Base-by-base conservation (phyloP, 2,888 invertebrate genomes). In the Catocala sponsa region DNA sequence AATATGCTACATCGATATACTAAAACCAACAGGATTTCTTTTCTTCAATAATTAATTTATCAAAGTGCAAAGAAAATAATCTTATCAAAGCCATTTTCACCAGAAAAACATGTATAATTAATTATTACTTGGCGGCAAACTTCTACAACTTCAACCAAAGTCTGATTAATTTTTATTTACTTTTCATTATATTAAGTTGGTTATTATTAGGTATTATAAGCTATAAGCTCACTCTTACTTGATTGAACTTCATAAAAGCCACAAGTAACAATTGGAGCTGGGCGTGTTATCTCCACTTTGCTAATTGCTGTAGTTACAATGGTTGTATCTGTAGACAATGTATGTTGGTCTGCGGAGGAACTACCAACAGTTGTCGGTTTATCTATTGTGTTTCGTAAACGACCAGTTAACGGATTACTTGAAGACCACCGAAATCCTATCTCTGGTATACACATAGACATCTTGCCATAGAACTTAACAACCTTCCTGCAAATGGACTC, bases 331-430 rank as follows among this genome's bases (percentile, higher is more conserved):
- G 60, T 63, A 60, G 47, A 65, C 50, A 67, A 56, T 32, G 44
- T 57, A 51, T 68, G 68, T 74, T 68, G 64, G 67, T 47, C 59
- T 44, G 38, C 41, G 47, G 41, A 13, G 41, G 25, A 54, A 61
- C 2, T 25, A 25, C 65, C 65, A 50, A 72, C 72, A 61, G 63
- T 58, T 78, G 65, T 74, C 65, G 53, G 56, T 74, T 77, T 77
- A 77, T 74, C 65, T 70, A 58, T 66, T 67, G 48, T 61, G 52
- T 67, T 55, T 68, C 56, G 65, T 59, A 67, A 74, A 70, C 67
- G 70, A 70, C 66, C 57, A 75, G 73, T 80, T 78, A 78, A 68
- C 78, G 70, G 70, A 70, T 75, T 73, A 70, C 59, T 65, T 41
- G 48, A 65, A 66, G 59, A 59, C 61, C 52, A 49, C 61, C 63